Evolutionary conservation across 2,888 invertebrate genomes (phyloP).

Genomic region (Drosophila suboccidentalis): DNA sequence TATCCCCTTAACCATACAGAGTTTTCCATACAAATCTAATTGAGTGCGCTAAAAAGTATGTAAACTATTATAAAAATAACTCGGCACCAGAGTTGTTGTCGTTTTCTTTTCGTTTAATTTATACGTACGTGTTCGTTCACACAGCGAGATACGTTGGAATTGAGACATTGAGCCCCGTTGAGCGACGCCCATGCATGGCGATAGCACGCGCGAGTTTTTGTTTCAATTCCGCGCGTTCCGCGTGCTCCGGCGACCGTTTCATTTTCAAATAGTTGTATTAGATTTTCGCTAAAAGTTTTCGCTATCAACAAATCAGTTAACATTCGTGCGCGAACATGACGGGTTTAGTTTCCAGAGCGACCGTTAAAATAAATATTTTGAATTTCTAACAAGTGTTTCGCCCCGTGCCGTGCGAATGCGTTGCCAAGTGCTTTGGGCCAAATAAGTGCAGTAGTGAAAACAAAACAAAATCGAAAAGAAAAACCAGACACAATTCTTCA

Average conservation of each 20-base stretch:
- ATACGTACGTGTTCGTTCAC: background rate
- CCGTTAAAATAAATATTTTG: conserved; percentile 61
- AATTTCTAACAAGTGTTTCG: conserved; percentile 56
- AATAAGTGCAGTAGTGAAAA: conserved; percentile 48
- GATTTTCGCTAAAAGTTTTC: conserved; percentile 59
- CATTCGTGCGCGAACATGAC: conserved; percentile 77
- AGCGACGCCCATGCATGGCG: conserved; percentile 20
- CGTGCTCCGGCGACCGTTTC: conserved; percentile 45
- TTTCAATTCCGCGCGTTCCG: conserved; percentile 49
- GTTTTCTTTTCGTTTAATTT: conserved; percentile 11
- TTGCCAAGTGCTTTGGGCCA: conserved; percentile 61
- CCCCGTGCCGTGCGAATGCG: conserved; percentile 27
- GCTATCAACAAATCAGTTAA: conserved; percentile 76
- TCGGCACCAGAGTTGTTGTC: conserved; percentile 29
- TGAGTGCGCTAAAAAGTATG: conserved; percentile 51
- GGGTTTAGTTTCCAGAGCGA: conserved; percentile 66
- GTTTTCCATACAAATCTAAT: conserved; percentile 4
- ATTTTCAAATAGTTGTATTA: conserved; percentile 34
- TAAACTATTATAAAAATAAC: conserved; percentile 50
- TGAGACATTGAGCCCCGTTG: conserved; percentile 4
- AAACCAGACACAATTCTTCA: conserved; percentile 16
- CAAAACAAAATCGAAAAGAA: conserved; percentile 15
- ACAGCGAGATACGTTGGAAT: conserved; percentile 22
- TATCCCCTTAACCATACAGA: background rate
- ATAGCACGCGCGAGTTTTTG: conserved; percentile 38